Percentiles rank a stretch among this genome's conserved stretches.
Conservation (phyloP, 2,113 vertebrate species). For the Hydrolagus affinis region DNA sequence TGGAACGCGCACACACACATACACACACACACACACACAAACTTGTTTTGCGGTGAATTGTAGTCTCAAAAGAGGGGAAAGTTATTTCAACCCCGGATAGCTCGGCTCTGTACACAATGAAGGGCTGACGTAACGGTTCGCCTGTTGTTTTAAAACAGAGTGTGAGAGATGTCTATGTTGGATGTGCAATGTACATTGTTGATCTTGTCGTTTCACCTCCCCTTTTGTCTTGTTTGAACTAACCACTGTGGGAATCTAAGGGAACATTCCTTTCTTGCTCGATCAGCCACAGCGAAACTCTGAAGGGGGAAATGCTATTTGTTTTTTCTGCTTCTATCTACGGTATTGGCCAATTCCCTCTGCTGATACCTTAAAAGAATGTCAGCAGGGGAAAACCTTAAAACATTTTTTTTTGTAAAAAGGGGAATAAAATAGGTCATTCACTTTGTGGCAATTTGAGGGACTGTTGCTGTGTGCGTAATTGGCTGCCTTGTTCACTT, state of each 20-base stretch:
- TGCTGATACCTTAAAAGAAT: too few relatives aligned
- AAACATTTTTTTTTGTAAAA: too few relatives aligned
- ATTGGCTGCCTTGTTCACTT: too few relatives aligned
- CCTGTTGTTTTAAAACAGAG: not conserved
- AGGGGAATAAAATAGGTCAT: too few relatives aligned
- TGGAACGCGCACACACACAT: too few relatives aligned
- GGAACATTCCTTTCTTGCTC: slow-evolving; percentile 18
- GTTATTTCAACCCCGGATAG: not conserved
- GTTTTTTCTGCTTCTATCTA: too few relatives aligned
- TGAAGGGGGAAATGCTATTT: too few relatives aligned
- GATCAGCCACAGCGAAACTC: not conserved
- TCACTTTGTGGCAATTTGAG: too few relatives aligned
- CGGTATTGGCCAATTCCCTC: too few relatives aligned
- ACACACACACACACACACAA: too few relatives aligned
- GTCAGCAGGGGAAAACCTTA: too few relatives aligned
- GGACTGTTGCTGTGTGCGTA: too few relatives aligned
- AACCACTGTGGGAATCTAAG: not conserved
- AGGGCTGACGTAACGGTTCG: not conserved
- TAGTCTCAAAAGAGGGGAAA: not conserved
- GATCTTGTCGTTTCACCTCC: slow-evolving; percentile 11
- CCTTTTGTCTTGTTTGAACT: not conserved
- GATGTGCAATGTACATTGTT: not conserved
- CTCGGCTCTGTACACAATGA: not conserved
- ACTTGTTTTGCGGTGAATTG: not conserved
- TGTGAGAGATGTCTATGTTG: not conserved